Conservation (phyloP, 30 jellyfish, hydroid and myxozoan species). For the Chrysaora quinquecirrha region DNA sequence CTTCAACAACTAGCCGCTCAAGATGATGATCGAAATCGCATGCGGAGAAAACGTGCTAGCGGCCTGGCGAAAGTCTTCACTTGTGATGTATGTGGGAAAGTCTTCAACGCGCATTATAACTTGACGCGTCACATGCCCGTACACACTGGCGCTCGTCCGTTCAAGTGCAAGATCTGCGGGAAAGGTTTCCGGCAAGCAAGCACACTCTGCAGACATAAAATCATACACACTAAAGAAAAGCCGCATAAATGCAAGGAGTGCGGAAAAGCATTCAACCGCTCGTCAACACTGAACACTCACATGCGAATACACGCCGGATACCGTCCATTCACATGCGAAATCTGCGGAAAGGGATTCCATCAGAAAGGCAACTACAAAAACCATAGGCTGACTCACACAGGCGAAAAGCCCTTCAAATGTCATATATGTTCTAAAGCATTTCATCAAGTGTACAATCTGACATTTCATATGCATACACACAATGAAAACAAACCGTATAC, state of each 20-base stretch:
- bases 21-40: conserved; percentile 61
- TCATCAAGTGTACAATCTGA: conserved; percentile 92
- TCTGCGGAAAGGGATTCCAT: conserved; percentile 96
- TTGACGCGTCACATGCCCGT: conserved; percentile 95
- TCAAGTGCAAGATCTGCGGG: conserved; percentile 93
- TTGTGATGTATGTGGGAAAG: conserved; percentile 94
- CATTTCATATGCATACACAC: conserved; percentile 96
- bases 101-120: conserved; percentile 93
- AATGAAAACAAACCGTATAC: conserved; percentile 89
- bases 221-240: conserved; percentile 86
- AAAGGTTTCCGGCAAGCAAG: conserved; percentile 97
- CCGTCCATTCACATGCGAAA: conserved; percentile 88
- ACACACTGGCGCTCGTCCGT: conserved; percentile 97
- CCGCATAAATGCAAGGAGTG: conserved; percentile 96
- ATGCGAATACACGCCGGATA: conserved; percentile 95
- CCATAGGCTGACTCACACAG: conserved; percentile 91
- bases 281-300: conserved; percentile 94
- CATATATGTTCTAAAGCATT: conserved; percentile 85
- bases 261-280: conserved; percentile 94
- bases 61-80: conserved; percentile 80
- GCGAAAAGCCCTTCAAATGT: conserved; percentile 90
- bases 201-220: conserved; percentile 90
- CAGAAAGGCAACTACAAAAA: conserved; percentile 94
- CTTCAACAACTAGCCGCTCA: conserved; percentile 72
- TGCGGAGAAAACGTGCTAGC: conserved; percentile 72